Conservation (phyloP, 2,797 vertebrate species). For the Peromyscus melanophrys region DNA sequence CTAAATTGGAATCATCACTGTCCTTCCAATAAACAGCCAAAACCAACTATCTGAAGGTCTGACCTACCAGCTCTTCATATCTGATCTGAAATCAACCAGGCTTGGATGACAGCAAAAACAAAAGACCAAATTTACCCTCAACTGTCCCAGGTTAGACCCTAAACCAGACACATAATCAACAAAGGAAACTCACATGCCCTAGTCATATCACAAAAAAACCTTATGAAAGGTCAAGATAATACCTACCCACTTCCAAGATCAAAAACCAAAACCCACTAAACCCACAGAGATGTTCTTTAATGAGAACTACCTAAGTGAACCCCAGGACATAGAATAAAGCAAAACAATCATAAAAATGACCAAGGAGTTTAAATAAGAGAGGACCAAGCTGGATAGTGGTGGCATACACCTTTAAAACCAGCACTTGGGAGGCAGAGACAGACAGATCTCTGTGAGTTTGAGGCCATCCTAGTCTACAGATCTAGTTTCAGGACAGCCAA, state of each 20-base stretch:
- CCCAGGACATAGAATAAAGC: background rate
- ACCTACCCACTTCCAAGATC: background rate
- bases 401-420: too few species aligned
- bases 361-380: background rate
- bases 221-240: background rate
- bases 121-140: background rate
- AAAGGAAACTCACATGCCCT: background rate
- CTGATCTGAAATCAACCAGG: background rate
- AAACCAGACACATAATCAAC: background rate
- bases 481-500: too few species aligned
- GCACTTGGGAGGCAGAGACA: too few species aligned
- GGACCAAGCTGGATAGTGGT: too few species aligned
- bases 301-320: background rate
- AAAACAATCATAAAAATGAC: background rate
- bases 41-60: too few species aligned
- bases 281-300: background rate
- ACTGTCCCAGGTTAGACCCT: background rate
- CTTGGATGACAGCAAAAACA: background rate
- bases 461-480: too few species aligned
- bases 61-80: background rate
- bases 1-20: background rate
- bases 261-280: background rate
- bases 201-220: background rate
- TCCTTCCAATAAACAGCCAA: background rate
- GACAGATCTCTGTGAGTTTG: too few species aligned